Conservation (phyloP, 2,113 vertebrate genomes). For the Corythaixoides concolor region DNA sequence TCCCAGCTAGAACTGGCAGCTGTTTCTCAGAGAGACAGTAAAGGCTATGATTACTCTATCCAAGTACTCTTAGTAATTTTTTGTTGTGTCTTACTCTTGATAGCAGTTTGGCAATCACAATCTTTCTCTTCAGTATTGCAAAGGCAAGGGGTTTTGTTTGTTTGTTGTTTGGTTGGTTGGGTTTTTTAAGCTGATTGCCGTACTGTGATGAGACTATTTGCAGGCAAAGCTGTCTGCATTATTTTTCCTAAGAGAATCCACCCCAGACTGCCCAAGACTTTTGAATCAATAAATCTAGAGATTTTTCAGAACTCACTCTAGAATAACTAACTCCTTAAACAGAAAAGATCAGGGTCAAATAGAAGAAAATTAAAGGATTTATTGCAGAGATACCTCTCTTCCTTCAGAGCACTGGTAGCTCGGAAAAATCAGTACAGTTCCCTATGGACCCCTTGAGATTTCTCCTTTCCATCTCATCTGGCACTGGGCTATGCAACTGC, state of each 20-base stretch:
- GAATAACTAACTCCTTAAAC: not conserved
- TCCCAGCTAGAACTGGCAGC: not conserved
- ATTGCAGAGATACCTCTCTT: not conserved
- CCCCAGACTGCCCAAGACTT: not conserved
- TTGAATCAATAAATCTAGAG: not conserved
- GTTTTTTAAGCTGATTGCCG: not conserved
- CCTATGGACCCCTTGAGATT: not conserved
- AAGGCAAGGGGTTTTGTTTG: not conserved
- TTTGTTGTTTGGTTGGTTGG: not conserved
- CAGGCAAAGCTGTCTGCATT: not conserved
- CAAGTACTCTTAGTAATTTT: not conserved
- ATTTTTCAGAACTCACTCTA: not conserved
- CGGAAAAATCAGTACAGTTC: not conserved
- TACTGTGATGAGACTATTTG: not conserved
- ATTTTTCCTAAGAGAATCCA: not conserved
- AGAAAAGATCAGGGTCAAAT: not conserved
- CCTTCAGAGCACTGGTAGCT: not conserved
- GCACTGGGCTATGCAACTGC: not conserved
- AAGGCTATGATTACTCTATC: not conserved
- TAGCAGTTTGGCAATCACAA: not conserved
- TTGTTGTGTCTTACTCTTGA: not conserved
- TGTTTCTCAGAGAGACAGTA: not conserved
- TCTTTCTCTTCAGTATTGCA: not conserved
- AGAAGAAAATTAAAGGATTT: not conserved
- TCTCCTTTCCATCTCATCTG: not conserved